Percentiles rank a stretch among this genome's conserved stretches.
These are phyloP conservation scores for Felis catus DNA, from an alignment of 2,113 vertebrate species.

Conservation along the genomic window F.catus_Fca126_mat1.0 CM031415.1:169957501-169958000, in stretches of 20 bases:
- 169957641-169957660: not conserved
- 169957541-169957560: constrained; percentile 6
- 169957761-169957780: constrained; percentile 68
- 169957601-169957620: not conserved
- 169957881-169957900: not conserved
- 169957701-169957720: constrained; percentile 53
- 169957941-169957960: not conserved
- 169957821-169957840: constrained; percentile 40
- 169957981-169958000: not conserved
- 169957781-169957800: constrained; percentile 67
- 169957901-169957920: not conserved
- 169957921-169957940: not conserved
- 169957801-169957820: not conserved
- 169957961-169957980: not conserved
- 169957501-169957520: not conserved
- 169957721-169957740: constrained; percentile 17
- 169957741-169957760: constrained; percentile 48
- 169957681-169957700: constrained; percentile 41
- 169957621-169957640: constrained; percentile 16
- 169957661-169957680: constrained; percentile 24
- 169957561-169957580: not conserved
- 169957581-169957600: not conserved
- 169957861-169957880: constrained; percentile 40
- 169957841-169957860: constrained; percentile 2
- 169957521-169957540: not conserved